A percentile compares a stretch with the other conserved stretches of the same genome.
Evolutionary conservation across 2,888 invertebrate genomes (phyloP).

Genomic region (Polydesmus complanatus): DNA sequence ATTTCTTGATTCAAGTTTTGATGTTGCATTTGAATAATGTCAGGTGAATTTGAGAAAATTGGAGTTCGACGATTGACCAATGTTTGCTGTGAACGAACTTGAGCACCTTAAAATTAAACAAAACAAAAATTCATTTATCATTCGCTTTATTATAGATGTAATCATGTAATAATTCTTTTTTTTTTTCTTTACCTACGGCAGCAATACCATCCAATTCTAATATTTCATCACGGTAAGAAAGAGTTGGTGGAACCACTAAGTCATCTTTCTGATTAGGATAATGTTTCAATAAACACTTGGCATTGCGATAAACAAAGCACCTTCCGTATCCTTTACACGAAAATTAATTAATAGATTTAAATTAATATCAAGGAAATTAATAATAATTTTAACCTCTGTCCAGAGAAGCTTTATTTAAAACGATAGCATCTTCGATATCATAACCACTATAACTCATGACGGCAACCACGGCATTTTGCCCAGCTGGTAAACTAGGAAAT

Average conservation of each 20-base stretch:
- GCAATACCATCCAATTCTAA: slow-evolving; percentile 90
- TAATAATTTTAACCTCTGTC: slow-evolving; percentile 81
- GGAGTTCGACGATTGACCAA: slow-evolving; percentile 46
- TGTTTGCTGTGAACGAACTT: slow-evolving; percentile 39
- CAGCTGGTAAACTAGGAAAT: slow-evolving; percentile 94
- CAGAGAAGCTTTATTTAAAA: slow-evolving; percentile 89
- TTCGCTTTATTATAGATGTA: too few relatives aligned
- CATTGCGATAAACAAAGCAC: slow-evolving; percentile 83
- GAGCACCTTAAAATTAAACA: slow-evolving; percentile 18
- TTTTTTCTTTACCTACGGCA: slow-evolving; percentile 60
- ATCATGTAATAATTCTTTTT: not conserved
- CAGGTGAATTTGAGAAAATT: not conserved
- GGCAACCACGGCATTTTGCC: slow-evolving; percentile 94
- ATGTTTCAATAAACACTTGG: slow-evolving; percentile 76
- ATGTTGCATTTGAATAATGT: not conserved
- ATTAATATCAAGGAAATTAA: not conserved
- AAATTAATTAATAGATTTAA: not conserved
- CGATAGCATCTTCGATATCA: slow-evolving; percentile 96
- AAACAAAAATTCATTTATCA: too few relatives aligned
- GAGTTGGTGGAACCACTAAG: too few relatives aligned
- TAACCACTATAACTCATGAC: slow-evolving; percentile 99
- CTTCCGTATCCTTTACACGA: slow-evolving; percentile 67
- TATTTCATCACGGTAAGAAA: slow-evolving; percentile 77
- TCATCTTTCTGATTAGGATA: slow-evolving; percentile 91
- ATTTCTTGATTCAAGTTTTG: not conserved